Evolutionary conservation across 1,140 invertebrate genomes (phyloP).

Genomic region (Saccostrea glomerata): DNA sequence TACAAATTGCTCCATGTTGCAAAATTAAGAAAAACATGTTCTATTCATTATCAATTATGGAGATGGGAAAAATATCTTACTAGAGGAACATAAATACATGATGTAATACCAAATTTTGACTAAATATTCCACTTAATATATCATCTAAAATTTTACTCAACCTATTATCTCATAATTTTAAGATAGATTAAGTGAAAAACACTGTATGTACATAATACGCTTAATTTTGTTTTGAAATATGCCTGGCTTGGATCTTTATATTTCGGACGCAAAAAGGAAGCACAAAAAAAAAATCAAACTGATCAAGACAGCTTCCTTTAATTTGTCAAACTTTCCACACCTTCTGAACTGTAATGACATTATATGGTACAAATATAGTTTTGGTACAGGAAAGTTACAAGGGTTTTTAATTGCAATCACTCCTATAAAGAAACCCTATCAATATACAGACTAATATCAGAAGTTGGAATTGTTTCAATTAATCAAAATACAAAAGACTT

Average conservation of each 20-base stretch:
- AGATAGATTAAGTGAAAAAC: background rate
- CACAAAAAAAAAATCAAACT: background rate
- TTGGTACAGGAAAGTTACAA: background rate
- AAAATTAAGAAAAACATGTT: constrained; percentile 9
- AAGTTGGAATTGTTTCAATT: background rate
- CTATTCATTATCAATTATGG: background rate
- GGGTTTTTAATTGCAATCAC: background rate
- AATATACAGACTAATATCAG: background rate
- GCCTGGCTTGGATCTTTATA: background rate
- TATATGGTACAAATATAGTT: background rate
- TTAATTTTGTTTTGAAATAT: background rate
- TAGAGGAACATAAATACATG: background rate
- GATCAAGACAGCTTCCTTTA: background rate
- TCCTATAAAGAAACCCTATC: background rate
- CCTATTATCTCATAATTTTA: background rate
- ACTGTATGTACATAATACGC: background rate
- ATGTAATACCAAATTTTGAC: constrained; percentile 4
- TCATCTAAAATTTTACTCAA: background rate
- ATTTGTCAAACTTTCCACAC: constrained; percentile 14
- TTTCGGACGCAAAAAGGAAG: background rate
- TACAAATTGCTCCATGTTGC: background rate
- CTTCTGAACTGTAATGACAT: background rate
- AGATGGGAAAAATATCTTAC: background rate
- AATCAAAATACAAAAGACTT: background rate
- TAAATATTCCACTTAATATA: constrained; percentile 1